A percentile compares a stretch with the other conserved stretches of the same genome.
These are phyloP conservation scores for Procapra przewalskii DNA, from an alignment of 2,113 vertebrate genomes.

Conservation along the genomic window DNA sequence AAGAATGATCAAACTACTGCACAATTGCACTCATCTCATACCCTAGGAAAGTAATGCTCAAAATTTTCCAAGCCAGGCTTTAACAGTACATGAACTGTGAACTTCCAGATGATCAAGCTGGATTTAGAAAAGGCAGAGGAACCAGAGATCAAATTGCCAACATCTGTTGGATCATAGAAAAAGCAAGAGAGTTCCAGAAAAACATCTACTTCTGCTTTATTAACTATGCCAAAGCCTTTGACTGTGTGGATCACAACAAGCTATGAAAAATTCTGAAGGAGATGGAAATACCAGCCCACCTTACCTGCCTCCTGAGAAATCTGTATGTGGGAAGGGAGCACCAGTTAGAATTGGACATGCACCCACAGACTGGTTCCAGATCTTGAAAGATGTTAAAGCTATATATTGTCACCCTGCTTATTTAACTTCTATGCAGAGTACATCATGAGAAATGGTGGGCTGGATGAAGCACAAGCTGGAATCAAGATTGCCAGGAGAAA, in stretches of 20 bases:
- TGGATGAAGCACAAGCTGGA: neutral
- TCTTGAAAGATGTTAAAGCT: neutral
- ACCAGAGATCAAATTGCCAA: neutral
- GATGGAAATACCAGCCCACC: neutral
- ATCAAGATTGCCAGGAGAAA: neutral
- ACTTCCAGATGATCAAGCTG: neutral
- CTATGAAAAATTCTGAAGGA: neutral
- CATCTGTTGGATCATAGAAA: neutral
- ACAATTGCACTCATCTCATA: neutral
- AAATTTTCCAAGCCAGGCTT: neutral
- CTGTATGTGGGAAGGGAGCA: neutral
- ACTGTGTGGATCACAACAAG: neutral
- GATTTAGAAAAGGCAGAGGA: neutral
- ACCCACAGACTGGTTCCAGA: neutral
- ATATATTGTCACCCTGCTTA: neutral
- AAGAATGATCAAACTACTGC: neutral
- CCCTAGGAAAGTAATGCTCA: accelerated
- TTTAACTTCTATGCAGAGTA: neutral
- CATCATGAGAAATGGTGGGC: neutral
- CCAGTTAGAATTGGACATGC: neutral
- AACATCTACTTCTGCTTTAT: neutral
- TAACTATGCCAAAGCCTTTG: neutral
- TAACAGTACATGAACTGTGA: accelerated
- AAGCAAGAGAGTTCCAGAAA: neutral
- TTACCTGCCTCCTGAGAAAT: neutral